These are phyloP conservation scores for Rhagophthalmus giganteus DNA, from an alignment of 2,888 invertebrate species.

Conservation along the genomic window DNA sequence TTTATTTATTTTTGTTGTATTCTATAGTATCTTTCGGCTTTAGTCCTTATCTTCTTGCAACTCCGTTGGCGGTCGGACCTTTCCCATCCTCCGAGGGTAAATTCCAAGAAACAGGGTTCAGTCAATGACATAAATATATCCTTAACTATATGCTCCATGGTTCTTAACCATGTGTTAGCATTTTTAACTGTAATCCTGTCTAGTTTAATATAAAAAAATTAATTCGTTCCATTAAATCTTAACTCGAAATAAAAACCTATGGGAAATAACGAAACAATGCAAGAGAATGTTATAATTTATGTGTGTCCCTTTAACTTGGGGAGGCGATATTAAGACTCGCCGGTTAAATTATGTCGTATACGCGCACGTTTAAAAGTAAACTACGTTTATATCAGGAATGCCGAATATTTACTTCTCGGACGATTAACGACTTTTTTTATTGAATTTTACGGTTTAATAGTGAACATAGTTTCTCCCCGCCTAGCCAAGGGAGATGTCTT, in stretches of 20 bases:
- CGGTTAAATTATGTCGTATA: no score
- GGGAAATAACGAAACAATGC: no score
- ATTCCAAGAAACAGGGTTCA: slow-evolving; percentile 34
- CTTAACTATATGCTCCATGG: slow-evolving; percentile 25
- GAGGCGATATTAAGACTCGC: no score
- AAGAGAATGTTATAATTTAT: no score
- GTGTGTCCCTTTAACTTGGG: no score
- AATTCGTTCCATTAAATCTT: not conserved
- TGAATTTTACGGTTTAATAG: no score
- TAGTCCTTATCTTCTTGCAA: slow-evolving; percentile 29
- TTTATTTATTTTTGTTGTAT: slow-evolving; percentile 33
- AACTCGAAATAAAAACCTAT: not conserved
- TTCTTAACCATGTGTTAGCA: slow-evolving; percentile 16
- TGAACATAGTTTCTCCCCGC: no score
- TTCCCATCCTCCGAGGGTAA: slow-evolving; percentile 34
- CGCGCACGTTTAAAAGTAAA: no score
- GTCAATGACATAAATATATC: slow-evolving; percentile 35
- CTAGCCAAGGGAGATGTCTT: no score
- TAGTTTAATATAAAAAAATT: slow-evolving; percentile 7
- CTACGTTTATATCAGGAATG: no score
- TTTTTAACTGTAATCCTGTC: slow-evolving; percentile 12
- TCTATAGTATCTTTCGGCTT: slow-evolving; percentile 31
- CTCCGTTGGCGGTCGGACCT: slow-evolving; percentile 34
- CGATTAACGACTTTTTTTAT: no score
- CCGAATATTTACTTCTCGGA: no score